phyloP scores from a whole-genome alignment of 2,797 vertebrate genomes.

The Scolopax rusticola region DNA sequence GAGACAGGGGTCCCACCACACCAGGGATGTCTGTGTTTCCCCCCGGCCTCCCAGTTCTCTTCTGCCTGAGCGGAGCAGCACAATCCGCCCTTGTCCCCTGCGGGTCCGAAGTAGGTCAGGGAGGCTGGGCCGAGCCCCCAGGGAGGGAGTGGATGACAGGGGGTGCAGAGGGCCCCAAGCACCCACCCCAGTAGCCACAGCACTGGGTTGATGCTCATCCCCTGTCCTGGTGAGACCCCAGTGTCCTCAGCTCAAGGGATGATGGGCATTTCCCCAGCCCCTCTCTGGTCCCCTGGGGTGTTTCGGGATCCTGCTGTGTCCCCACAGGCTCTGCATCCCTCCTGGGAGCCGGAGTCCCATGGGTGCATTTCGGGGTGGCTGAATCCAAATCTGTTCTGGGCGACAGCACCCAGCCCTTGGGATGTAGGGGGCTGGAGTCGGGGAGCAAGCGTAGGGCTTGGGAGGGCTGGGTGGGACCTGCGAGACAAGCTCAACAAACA shows the following conservation, averaged over 20 bases:
- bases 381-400: background rate
- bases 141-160: background rate
- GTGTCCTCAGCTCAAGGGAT: background rate
- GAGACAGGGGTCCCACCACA: rapidly evolving
- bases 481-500: background rate
- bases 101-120: constrained; percentile 38
- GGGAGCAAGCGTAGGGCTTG: rapidly evolving
- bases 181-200: background rate
- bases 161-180: background rate
- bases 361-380: too few species aligned
- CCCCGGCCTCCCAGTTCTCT: background rate
- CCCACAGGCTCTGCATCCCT: background rate
- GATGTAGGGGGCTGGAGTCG: background rate
- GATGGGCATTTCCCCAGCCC: background rate
- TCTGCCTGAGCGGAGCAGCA: constrained; percentile 64
- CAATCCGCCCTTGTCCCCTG: constrained; percentile 62
- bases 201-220: background rate
- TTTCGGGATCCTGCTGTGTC: background rate
- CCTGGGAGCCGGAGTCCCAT: background rate
- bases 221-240: background rate
- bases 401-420: rapidly evolving
- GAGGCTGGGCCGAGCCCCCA: constrained; percentile 18
- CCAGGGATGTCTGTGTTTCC: background rate
- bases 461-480: background rate
- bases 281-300: background rate